Evolutionary conservation across 2,888 invertebrate genomes (phyloP).

Genomic region (Campaea margaritaria): DNA sequence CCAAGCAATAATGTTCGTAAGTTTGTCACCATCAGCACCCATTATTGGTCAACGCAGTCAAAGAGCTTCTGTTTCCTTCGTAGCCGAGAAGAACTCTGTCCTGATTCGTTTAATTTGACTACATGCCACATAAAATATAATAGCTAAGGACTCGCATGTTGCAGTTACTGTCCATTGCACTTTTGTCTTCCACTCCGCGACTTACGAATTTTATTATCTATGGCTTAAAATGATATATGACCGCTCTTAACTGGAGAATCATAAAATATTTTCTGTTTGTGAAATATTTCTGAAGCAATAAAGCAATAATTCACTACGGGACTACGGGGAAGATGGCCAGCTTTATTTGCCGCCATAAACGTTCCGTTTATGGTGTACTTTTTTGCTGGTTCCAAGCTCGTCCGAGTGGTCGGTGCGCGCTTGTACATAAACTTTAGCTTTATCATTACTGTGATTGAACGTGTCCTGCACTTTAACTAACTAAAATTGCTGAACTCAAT

Average conservation of each 20-base stretch:
- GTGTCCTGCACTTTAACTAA: slow-evolving; percentile 50
- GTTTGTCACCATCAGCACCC: slow-evolving; percentile 25
- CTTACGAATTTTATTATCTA: slow-evolving; percentile 85
- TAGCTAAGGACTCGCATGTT: slow-evolving; percentile 44
- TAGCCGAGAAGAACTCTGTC: slow-evolving; percentile 9
- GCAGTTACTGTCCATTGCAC: slow-evolving; percentile 56
- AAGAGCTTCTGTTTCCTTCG: slow-evolving; percentile 32
- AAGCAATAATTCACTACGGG: slow-evolving; percentile 85
- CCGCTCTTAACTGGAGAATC: slow-evolving; percentile 84
- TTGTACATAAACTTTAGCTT: slow-evolving; percentile 71
- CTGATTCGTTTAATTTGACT: slow-evolving; percentile 41
- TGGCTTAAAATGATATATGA: slow-evolving; percentile 84
- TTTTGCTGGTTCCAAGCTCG: slow-evolving; percentile 68
- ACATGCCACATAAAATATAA: no score
- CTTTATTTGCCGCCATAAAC: slow-evolving; percentile 85
- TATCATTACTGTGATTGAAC: slow-evolving; percentile 70
- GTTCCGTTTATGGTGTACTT: slow-evolving; percentile 82
- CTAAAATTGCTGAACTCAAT: slow-evolving; percentile 30
- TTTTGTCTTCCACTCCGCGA: slow-evolving; percentile 78
- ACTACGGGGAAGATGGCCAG: slow-evolving; percentile 82
- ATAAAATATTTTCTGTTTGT: slow-evolving; percentile 86
- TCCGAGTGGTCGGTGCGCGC: slow-evolving; percentile 58
- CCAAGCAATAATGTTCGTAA: no score
- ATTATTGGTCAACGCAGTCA: slow-evolving; percentile 24
- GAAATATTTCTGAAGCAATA: slow-evolving; percentile 85